Conservation (phyloP, 2,113 vertebrate genomes). For the Proteles cristata region DNA sequence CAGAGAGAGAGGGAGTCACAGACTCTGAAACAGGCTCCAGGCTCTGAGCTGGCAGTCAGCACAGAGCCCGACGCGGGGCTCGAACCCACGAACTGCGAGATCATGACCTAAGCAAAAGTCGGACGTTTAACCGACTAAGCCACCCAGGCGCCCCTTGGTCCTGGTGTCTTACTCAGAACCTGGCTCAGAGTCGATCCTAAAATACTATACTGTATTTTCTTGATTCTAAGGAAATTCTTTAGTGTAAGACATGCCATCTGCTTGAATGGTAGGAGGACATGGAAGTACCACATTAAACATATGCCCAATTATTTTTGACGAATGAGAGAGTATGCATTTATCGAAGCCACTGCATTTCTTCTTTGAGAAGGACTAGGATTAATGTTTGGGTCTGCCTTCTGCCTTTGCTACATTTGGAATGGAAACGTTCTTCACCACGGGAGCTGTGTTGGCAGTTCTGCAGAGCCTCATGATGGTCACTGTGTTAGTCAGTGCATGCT, state of each 20-base stretch:
- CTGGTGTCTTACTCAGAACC: too few relatives aligned
- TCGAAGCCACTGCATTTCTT: neutral
- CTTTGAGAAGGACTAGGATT: neutral
- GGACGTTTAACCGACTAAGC: too few relatives aligned
- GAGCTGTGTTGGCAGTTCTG: neutral
- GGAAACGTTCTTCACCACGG: accelerated
- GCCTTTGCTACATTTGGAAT: neutral
- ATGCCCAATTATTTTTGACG: neutral
- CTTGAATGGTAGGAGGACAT: neutral
- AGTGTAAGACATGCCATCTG: neutral
- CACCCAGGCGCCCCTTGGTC: neutral
- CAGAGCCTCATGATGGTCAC: accelerated
- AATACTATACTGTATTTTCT: neutral
- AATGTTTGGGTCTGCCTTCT: neutral
- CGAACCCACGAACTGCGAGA: too few relatives aligned
- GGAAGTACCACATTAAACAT: neutral
- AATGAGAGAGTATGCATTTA: neutral
- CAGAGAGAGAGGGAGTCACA: too few relatives aligned
- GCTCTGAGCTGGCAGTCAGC: too few relatives aligned
- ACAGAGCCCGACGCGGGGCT: too few relatives aligned
- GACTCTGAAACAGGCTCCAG: too few relatives aligned
- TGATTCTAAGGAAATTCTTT: neutral
- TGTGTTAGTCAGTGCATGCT: accelerated
- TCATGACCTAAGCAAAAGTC: too few relatives aligned
- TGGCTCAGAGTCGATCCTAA: neutral